Evolutionary conservation across 2,797 vertebrate genomes (phyloP).

Genomic region (Graptemys geographica): DNA sequence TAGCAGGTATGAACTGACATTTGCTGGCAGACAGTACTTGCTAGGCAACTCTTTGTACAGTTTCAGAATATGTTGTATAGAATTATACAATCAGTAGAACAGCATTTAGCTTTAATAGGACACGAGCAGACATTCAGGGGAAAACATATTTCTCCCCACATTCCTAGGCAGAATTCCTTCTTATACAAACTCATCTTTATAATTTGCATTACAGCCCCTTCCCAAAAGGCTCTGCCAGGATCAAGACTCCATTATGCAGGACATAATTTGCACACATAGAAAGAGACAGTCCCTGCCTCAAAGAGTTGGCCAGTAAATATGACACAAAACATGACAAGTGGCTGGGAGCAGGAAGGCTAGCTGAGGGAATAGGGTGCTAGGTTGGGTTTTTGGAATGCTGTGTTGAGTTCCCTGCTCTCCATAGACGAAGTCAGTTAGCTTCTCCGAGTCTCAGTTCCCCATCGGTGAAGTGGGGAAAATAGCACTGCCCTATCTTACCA

Average conservation of each 20-base stretch:
- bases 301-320: not conserved
- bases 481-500: too few relatives aligned
- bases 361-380: fast-evolving
- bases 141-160: fast-evolving
- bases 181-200: not conserved
- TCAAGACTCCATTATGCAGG: fast-evolving
- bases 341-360: not conserved
- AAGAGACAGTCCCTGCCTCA: not conserved
- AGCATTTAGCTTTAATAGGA: not conserved
- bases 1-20: not conserved
- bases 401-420: fast-evolving
- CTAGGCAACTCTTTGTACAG: not conserved
- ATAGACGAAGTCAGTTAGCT: not conserved
- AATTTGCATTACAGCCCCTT: not conserved
- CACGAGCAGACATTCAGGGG: not conserved
- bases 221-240: not conserved
- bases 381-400: not conserved
- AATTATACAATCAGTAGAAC: not conserved
- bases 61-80: not conserved
- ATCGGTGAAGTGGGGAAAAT: too few relatives aligned
- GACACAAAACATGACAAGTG: not conserved
- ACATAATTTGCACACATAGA: not conserved
- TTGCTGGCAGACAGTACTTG: not conserved
- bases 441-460: too few relatives aligned
- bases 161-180: not conserved